Evolutionary conservation across 92 coral and sea anemone genomes (phyloP), one percentile per base, ranked within the genome.

Genomic region (Scolanthus callimorphus): DNA sequence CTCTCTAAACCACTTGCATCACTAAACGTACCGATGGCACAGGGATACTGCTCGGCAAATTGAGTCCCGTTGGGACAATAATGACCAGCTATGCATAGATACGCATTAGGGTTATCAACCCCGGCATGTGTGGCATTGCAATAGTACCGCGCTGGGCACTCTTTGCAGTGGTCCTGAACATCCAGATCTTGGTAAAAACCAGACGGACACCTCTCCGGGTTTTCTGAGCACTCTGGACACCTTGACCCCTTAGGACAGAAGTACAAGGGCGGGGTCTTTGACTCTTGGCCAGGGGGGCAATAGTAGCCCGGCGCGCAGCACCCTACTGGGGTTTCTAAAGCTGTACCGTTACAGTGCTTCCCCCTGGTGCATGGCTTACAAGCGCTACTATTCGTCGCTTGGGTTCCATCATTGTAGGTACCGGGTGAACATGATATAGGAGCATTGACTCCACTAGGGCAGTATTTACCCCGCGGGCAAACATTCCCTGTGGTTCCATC

Each of bases 281-380:
- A 82, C 3, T 75, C 63, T 65, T 92, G 96, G 10, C 96, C 98
- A 62, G 89, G 78, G 1, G 98, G 94, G 67, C 98, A 92, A 69
- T 63, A 92, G 60, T 77, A 92, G 0, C 98, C 98, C 11, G 92
- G 72, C 0, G 90, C 76, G 80, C 98, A 92, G 39, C 68, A 23
- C 8, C 98, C 98, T 24, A 55, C 81, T 21, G 96, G 96, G 11
- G 55, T 63, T 43, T 73, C 74, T 2, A 92, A 86, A 11, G 86
- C 98, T 29, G 94, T 88, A 21, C 76, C 82, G 45, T 92, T 92
- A 51, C 98, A 92, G 74, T 79, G 87, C 69, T 34, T 48, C 24
- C 98, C 98, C 45, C 77, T 63, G 12, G 85, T 82, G 55, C 98
- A 92, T 1, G 53, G 75, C 52, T 76, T 79, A 72, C 98, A 92